phyloP scores from a whole-genome alignment of 2,113 vertebrate genomes.

The Corythaeola cristata region DNA sequence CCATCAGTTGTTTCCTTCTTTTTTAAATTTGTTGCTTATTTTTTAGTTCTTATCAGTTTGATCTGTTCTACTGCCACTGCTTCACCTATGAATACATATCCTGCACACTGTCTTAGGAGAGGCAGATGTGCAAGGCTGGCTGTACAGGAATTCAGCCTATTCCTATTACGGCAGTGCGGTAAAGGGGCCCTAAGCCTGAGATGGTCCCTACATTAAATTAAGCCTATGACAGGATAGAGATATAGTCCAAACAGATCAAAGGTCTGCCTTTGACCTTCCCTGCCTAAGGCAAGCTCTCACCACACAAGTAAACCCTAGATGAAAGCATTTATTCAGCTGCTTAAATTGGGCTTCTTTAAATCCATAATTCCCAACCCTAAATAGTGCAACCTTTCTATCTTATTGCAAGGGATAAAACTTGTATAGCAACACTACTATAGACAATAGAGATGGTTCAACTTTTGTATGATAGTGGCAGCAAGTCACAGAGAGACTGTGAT shows the following conservation, averaged over 20 bases:
- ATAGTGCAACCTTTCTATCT: background rate
- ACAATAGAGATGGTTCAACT: background rate
- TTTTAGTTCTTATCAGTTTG: background rate
- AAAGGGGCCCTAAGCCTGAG: background rate
- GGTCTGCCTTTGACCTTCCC: background rate
- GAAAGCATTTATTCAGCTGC: slow-evolving; percentile 6
- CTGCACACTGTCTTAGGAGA: background rate
- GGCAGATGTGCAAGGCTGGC: background rate
- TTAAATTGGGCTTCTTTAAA: background rate
- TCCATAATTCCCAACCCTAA: background rate
- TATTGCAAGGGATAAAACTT: background rate
- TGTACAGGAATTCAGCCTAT: background rate
- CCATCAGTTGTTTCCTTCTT: background rate
- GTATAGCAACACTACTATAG: background rate
- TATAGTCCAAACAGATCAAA: slow-evolving; percentile 16
- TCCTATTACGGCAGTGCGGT: background rate
- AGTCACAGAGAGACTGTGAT: background rate
- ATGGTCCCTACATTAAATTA: background rate
- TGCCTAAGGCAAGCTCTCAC: background rate
- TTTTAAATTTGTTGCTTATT: background rate
- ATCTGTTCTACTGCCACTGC: background rate
- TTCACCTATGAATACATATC: background rate
- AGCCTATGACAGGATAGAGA: background rate
- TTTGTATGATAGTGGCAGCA: background rate
- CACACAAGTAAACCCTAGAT: slow-evolving; percentile 23